Base-by-base conservation (phyloP, 1,140 invertebrate genomes). In the Dendrolimus punctatus region DNA sequence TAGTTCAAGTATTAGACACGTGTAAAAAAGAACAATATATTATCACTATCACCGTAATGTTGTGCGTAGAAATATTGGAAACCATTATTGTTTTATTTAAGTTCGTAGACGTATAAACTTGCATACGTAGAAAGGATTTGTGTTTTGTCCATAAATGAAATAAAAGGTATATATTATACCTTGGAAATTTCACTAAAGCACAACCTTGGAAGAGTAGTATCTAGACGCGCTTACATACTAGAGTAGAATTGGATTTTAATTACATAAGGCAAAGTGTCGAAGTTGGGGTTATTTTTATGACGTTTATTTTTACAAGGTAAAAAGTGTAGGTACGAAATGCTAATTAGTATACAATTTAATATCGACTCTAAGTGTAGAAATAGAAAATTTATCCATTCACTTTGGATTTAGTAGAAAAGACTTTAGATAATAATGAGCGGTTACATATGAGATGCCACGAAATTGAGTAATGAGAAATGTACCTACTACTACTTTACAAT, bases 171-270 rank as follows among this genome's bases (percentile, higher is more conserved):
- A 73, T 23, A 23, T 23, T 23, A 23, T 23, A 23, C 23, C 58
- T 51, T 67, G 76, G 70, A 72, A 81, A 83, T 74, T 77, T 80
- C 79, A 82, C 77, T 80, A 84, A 85, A 84, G 82, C 82, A 84
- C 80, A 85, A 85, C 82, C 82, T 78, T 85, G 79, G 82, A 84
- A 84, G 76, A 85, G 80, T 85, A 85, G 79, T 85, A 85, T 59
- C 80, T 85, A 82, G 70, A 81, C 60, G 77, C 69, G 56, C 79
- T 85, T 85, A 85, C 70, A 57, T 10, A 76, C 81, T 85, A 85
- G 63, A 76, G 66, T 80, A 76, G 75, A 81, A 66, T 72, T 73
- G 61, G 79, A 70, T 74, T 51, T 60, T 71, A 75, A 75, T 80
- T 64, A 64, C 76, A 81, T 85, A 85, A 85, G 80, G 82, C 80